These are phyloP conservation scores for Cinclus cinclus DNA, from an alignment of 2,113 vertebrate species.

Conservation along the genomic window DNA sequence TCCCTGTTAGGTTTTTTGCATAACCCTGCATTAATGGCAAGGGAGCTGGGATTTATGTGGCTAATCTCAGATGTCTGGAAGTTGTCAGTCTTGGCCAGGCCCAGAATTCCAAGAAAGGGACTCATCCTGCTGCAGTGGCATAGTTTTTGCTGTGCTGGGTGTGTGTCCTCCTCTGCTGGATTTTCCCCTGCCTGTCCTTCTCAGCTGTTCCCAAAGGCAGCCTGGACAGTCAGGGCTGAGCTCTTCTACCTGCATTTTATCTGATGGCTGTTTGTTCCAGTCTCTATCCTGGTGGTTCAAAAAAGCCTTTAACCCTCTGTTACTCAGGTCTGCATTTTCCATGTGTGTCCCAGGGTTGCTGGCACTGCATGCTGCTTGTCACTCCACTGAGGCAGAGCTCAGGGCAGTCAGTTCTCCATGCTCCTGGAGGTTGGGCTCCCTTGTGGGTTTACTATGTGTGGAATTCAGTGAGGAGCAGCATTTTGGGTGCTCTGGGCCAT, in stretches of 20 bases:
- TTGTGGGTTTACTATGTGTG: background rate
- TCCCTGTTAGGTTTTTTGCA: background rate
- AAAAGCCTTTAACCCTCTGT: background rate
- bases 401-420: background rate
- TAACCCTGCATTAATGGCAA: background rate
- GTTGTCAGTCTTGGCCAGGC: background rate
- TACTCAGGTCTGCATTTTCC: background rate
- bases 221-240: background rate
- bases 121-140: too few species aligned
- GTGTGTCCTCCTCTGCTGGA: background rate
- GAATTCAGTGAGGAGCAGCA: background rate
- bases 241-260: background rate
- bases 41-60: background rate
- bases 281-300: background rate
- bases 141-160: accelerated
- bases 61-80: background rate
- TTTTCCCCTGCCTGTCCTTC: background rate
- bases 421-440: background rate
- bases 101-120: too few species aligned
- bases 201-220: background rate
- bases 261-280: background rate
- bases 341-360: background rate
- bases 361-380: background rate
- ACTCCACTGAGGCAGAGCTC: background rate
- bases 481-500: background rate